Percentiles rank a stretch among this genome's conserved stretches.
These are phyloP conservation scores for Terrapene triunguis DNA, from an alignment of 2,113 vertebrate species.

Conservation along the genomic window DNA sequence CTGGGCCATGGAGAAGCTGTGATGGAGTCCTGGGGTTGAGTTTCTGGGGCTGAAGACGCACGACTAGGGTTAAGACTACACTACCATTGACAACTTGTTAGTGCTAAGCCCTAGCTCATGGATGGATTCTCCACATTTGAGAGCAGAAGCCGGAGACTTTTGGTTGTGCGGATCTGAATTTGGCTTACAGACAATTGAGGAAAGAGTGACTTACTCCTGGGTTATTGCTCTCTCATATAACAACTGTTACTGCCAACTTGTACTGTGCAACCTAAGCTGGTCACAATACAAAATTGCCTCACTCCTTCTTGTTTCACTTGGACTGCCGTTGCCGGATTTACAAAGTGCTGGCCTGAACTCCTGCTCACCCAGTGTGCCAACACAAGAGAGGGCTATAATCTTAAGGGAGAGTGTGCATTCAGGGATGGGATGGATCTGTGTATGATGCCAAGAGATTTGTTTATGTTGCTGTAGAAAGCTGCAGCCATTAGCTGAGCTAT, in stretches of 20 bases:
- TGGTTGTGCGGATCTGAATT: not conserved
- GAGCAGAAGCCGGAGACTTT: not conserved
- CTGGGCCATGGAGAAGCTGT: not conserved
- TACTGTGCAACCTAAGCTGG: not conserved
- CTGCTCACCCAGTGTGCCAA: not conserved
- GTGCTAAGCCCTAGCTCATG: not conserved
- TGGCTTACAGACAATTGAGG: not conserved
- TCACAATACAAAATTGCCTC: not conserved
- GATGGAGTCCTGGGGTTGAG: not conserved
- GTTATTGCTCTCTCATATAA: not conserved
- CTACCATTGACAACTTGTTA: not conserved
- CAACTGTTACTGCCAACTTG: not conserved
- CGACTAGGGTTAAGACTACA: not conserved
- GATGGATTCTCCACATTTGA: not conserved
- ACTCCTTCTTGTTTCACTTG: not conserved
- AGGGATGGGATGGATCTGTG: not conserved
- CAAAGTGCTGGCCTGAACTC: not conserved
- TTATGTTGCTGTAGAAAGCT: not conserved
- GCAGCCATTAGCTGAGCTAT: not conserved
- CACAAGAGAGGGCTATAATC: not conserved
- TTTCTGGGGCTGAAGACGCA: not conserved
- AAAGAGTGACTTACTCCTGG: not conserved
- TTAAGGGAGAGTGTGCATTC: not conserved
- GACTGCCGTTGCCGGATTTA: not conserved
- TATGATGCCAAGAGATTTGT: not conserved